A percentile compares a stretch with the other conserved stretches of the same genome.
phyloP scores from a whole-genome alignment of 2,113 vertebrate species.

The Axis porcinus region DNA sequence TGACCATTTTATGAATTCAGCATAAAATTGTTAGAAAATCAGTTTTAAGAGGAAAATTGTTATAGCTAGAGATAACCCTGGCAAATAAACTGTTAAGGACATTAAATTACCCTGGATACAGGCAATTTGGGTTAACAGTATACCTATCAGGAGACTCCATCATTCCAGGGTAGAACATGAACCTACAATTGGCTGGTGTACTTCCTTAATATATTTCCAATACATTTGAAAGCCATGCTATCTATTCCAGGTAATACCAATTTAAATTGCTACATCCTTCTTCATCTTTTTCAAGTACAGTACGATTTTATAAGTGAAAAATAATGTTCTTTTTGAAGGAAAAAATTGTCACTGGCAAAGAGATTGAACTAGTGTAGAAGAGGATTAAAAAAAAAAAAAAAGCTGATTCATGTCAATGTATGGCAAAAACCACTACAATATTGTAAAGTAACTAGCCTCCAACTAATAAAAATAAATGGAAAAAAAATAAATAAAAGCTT shows the following conservation, averaged over 20 bases:
- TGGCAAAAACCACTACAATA: too few relatives aligned
- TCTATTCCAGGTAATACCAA: conserved; percentile 15
- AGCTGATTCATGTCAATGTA: neutral
- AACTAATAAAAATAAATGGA: too few relatives aligned
- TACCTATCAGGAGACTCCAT: neutral
- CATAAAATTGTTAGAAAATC: conserved; percentile 26
- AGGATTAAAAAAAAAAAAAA: conserved; percentile 54
- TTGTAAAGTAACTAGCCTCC: too few relatives aligned
- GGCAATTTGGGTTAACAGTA: neutral
- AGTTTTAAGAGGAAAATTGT: conserved; percentile 29
- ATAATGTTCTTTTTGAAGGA: conserved; percentile 61
- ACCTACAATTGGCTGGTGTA: neutral
- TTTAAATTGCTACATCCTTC: neutral
- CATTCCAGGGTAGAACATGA: neutral
- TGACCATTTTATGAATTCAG: neutral
- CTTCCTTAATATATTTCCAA: neutral
- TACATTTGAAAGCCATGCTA: conserved; percentile 22
- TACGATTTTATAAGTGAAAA: neutral
- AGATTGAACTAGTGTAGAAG: conserved; percentile 50
- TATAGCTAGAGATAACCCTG: neutral
- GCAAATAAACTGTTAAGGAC: neutral
- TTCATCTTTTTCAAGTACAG: neutral
- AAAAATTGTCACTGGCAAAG: conserved; percentile 46
- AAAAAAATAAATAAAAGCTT: too few relatives aligned
- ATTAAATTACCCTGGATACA: conserved; percentile 2